Conservation (phyloP, 2,888 invertebrate genomes). For the Aspidiotus rigidus region DNA sequence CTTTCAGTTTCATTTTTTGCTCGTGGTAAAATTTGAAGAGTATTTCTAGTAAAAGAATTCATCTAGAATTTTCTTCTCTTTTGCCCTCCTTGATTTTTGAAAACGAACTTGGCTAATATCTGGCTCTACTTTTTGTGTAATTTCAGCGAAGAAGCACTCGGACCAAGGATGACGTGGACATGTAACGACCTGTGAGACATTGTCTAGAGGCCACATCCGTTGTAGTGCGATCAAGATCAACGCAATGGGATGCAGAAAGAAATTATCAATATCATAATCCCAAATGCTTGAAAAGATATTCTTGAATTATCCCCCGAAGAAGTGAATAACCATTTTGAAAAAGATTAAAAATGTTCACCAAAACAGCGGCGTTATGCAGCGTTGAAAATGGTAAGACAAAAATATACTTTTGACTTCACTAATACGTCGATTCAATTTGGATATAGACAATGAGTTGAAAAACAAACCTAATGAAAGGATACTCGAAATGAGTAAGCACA, state of each 20-base stretch:
- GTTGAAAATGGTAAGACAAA: slow-evolving; percentile 21
- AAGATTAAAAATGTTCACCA: slow-evolving; percentile 81
- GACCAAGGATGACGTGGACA: slow-evolving; percentile 74
- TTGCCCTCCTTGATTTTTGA: neutral
- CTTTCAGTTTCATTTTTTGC: too few species aligned
- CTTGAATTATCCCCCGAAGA: slow-evolving; percentile 79
- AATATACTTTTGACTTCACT: neutral
- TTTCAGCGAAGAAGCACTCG: slow-evolving; percentile 45
- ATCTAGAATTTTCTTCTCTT: too few species aligned
- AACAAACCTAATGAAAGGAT: too few species aligned
- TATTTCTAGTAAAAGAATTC: too few species aligned
- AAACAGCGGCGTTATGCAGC: slow-evolving; percentile 44
- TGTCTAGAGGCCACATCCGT: slow-evolving; percentile 66
- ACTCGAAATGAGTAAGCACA: too few species aligned
- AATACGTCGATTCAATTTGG: too few species aligned
- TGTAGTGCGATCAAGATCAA: slow-evolving; percentile 73
- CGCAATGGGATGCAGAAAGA: slow-evolving; percentile 53
- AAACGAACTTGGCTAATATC: neutral
- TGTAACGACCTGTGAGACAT: slow-evolving; percentile 71
- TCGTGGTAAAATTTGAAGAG: too few species aligned
- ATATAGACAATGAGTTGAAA: too few species aligned
- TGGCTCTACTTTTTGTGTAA: slow-evolving; percentile 38
- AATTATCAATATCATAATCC: slow-evolving; percentile 73
- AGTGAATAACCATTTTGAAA: slow-evolving; percentile 68
- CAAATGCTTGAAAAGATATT: slow-evolving; percentile 78